A percentile compares a stretch with the other conserved stretches of the same genome.
These are phyloP conservation scores for Sclerodermus sp. DNA, from an alignment of 2,888 invertebrate genomes.

Conservation along the genomic window DNA sequence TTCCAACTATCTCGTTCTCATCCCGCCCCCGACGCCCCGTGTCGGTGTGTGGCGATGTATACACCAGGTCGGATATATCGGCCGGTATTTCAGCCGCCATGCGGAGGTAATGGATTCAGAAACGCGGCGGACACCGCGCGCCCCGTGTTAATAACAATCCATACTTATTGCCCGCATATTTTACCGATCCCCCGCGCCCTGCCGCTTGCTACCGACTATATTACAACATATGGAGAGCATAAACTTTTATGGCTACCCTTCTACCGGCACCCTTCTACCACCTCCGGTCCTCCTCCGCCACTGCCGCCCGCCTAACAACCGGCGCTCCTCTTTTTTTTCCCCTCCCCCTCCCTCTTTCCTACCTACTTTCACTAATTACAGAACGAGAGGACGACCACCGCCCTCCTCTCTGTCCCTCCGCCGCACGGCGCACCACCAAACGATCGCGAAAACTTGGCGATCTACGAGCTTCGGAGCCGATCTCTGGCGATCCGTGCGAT, in stretches of 20 bases:
- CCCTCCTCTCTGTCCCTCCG: not conserved
- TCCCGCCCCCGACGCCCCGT: slow-evolving; percentile 23
- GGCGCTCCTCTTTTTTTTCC: slow-evolving; percentile 29
- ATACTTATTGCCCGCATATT: slow-evolving; percentile 59
- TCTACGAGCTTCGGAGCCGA: not conserved
- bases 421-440: not conserved
- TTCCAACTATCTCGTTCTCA: slow-evolving; percentile 1
- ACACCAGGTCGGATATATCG: slow-evolving; percentile 56
- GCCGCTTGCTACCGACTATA: slow-evolving; percentile 53
- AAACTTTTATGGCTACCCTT: slow-evolving; percentile 59
- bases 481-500: not conserved
- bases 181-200: slow-evolving; percentile 56
- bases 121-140: slow-evolving; percentile 57
- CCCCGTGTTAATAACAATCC: slow-evolving; percentile 59
- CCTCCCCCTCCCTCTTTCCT: slow-evolving; percentile 20
- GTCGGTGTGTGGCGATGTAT: slow-evolving; percentile 45
- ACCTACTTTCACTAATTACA: slow-evolving; percentile 47
- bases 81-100: slow-evolving; percentile 59
- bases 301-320: slow-evolving; percentile 25
- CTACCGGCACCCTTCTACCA: slow-evolving; percentile 38
- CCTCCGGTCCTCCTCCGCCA: slow-evolving; percentile 30
- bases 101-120: slow-evolving; percentile 59
- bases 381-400: slow-evolving; percentile 24
- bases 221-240: slow-evolving; percentile 59
- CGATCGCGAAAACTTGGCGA: not conserved